Base-by-base conservation (phyloP, 2,888 invertebrate species). In the Chymomyza procnemis region DNA sequence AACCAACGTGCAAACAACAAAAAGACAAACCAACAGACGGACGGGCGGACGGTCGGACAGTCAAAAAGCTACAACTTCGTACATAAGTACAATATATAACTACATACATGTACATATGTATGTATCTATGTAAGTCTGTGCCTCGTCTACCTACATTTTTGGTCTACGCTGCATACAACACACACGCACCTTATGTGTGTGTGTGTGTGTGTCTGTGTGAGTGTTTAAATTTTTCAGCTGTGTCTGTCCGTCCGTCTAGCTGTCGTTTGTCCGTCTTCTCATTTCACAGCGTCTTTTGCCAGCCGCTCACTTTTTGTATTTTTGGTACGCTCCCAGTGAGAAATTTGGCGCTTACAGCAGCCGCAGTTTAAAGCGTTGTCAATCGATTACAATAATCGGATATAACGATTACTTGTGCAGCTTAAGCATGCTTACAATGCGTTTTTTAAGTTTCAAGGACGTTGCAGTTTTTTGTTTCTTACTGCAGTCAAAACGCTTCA, bases 291-390 rank as follows among this genome's bases (percentile, higher is more conserved):
- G 76, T 76, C 79, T 76, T 50, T 54, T 57, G 48, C 64, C 70
- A 85, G 84, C 88, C 81, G 81, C 88, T 81, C 81, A 81, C 81
- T 81, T 87, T 80, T 73, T 85, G 74, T 71, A 1, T 26, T 26
- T 26, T 26, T 26, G 26, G 26, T 26, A 26, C 26, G 26, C 26
- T 26, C 26, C 26, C 26, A 26, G 22, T 22, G 22, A 22, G 26
- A 26, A 26, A 26, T 26, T 26, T 26, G 26, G 26, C 26, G 26
- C 26, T 26, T 26, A 26, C 26, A 26, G 26, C 26, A 26, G 26
- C 6, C 26, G 26, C 6, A 26, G 6, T 26, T 26, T 26, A 26
- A 26, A 26, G 26, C 26, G 26, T 41, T 41, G 41, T 26, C 26
- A 26, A 26, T 26, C 26, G 26, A 26, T 26, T 26, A 26, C 26